Base-by-base conservation (phyloP, 2,113 vertebrate genomes). In the Larimichthys polyactis region DNA sequence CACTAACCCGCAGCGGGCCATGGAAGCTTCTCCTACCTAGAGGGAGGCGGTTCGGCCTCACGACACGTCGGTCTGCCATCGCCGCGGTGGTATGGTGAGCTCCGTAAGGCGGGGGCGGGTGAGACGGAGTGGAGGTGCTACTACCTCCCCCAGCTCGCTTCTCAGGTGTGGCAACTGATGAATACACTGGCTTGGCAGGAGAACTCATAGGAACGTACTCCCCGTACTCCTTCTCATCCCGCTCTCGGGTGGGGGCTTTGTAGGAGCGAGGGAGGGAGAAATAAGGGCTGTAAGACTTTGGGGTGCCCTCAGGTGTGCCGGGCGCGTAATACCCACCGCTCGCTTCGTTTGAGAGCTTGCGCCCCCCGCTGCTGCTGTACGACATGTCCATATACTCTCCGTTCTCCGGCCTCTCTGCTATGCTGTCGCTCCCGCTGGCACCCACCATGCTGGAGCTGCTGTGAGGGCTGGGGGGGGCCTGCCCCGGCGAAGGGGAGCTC, bases 311-410 rank as follows among this genome's bases (percentile, higher is more conserved):
- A 8, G 97, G 93, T 46, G 90, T 89, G 0, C 87, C 92, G n/a
- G 96, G 91, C 49, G 94, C 91, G n/a, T 94, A 94, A 92, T 95
- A 96, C 0, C 84, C 91, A 59, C 76, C 83, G 77, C 78, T 90
- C 67, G 64, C 88, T 40, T 97, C 95, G 55, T 81, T 51, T 1
- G 93, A 65, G 66, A 90, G 93, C 92, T 96, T 94, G 67, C 91
- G 92, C 59, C 36, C 81, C 16, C 77, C 85, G 0, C 91, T 83
- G 64, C 92, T 94, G 84, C 96, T 96, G 71, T 96, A 96, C 3
- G 97, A 97, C 98, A 99, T 99, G 92, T 99, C 98, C 97, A 99
- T 99, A 77, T 99, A 99, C 57, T 97, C 97, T 1, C 96, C 96
- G 51, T 96, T 97, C 40, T 95, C 76, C 0, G 96, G 94, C 59